phyloP scores from a whole-genome alignment of 2,797 vertebrate genomes.

The Sphenodon punctatus region DNA sequence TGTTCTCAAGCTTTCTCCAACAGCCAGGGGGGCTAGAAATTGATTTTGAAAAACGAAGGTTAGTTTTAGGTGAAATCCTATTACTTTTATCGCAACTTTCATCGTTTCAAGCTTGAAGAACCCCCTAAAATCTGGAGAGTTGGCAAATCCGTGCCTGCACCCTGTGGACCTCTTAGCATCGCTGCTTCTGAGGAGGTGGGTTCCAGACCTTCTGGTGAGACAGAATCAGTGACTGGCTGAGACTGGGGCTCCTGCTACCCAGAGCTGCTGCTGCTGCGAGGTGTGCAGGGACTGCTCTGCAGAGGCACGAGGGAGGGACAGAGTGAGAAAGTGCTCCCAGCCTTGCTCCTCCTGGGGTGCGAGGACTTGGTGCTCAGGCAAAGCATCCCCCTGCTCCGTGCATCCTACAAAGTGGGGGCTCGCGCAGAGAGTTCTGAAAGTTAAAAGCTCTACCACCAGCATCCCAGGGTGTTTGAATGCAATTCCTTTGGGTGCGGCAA shows the following conservation, averaged over 20 bases:
- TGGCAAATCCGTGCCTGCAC: background rate
- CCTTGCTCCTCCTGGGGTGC: background rate
- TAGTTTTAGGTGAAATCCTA: too few species aligned
- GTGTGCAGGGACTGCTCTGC: too few species aligned
- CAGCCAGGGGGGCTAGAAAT: too few species aligned
- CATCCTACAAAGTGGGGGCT: background rate
- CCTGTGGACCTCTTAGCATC: background rate
- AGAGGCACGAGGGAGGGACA: too few species aligned
- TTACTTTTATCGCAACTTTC: too few species aligned
- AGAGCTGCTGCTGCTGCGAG: too few species aligned
- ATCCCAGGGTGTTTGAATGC: slow-evolving; percentile 77
- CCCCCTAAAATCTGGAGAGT: too few species aligned
- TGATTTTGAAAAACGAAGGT: too few species aligned
- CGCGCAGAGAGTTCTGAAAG: slow-evolving; percentile 45
- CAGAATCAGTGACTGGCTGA: background rate
- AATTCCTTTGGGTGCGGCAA: slow-evolving; percentile 81
- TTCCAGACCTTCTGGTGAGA: background rate
- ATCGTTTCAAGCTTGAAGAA: too few species aligned
- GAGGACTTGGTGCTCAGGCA: background rate
- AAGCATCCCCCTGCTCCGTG: too few species aligned
- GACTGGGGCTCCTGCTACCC: too few species aligned
- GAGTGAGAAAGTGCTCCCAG: background rate
- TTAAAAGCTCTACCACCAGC: slow-evolving; percentile 75
- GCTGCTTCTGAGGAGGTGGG: background rate
- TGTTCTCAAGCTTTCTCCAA: too few species aligned